phyloP scores from a whole-genome alignment of 2,113 vertebrate genomes.

The Amblyopsis rosae region DNA sequence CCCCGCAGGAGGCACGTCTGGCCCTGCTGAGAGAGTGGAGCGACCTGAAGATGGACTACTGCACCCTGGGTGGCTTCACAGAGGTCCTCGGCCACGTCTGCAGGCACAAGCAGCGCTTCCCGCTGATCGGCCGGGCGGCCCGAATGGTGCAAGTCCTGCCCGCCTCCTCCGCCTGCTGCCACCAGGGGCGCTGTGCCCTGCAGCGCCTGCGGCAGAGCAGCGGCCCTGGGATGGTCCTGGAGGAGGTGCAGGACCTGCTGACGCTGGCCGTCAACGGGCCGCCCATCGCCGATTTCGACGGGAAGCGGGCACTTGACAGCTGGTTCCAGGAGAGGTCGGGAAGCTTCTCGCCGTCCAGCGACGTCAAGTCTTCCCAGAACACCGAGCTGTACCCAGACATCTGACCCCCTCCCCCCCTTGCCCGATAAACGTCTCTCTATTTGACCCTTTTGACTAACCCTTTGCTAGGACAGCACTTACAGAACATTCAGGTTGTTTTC shows the following conservation, averaged over 20 bases:
- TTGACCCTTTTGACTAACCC: too few relatives aligned
- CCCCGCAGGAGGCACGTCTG: conserved; percentile 78
- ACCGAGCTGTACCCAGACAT: too few relatives aligned
- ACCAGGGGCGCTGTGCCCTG: conserved; percentile 86
- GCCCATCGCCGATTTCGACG: conserved; percentile 87
- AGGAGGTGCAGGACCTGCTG: conserved; percentile 91
- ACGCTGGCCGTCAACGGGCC: conserved; percentile 88
- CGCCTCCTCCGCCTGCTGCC: conserved; percentile 88
- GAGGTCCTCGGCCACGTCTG: conserved; percentile 88
- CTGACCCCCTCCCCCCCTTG: too few relatives aligned
- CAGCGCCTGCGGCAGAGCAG: conserved; percentile 87
- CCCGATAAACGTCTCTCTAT: too few relatives aligned
- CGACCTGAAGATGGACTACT: conserved; percentile 93
- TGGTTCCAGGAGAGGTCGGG: conserved; percentile 98
- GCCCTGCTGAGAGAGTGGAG: conserved; percentile 89
- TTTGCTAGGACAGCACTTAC: too few relatives aligned
- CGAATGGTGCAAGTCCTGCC: conserved; percentile 90
- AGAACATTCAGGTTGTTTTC: too few relatives aligned
- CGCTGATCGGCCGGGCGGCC: conserved; percentile 86
- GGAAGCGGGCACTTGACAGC: conserved; percentile 90
- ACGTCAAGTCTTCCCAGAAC: conserved; percentile 61
- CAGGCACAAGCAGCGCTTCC: conserved; percentile 91
- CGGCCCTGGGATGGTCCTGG: conserved; percentile 87
- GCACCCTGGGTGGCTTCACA: conserved; percentile 89
- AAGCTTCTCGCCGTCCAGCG: conserved; percentile 82